Conservation (phyloP, 2,113 vertebrate genomes). For the Cynoglossus semilaevis region DNA sequence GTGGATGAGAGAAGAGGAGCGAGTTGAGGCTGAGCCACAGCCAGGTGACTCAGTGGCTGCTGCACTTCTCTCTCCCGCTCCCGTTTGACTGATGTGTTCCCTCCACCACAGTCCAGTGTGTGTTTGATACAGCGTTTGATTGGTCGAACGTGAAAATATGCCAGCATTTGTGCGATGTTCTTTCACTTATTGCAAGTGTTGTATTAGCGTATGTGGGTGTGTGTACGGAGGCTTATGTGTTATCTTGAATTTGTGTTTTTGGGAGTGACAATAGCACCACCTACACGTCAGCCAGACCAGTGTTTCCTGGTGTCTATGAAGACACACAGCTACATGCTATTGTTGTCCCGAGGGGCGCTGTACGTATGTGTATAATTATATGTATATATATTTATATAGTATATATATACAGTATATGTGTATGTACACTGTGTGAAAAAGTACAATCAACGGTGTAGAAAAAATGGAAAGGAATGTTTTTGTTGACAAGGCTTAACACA, state of each 20-base stretch:
- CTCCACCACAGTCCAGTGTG: conserved; percentile 11
- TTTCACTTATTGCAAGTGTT: conserved; percentile 65
- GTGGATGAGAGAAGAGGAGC: conserved; percentile 18
- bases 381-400: no score
- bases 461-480: no score
- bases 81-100: background rate
- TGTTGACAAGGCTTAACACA: no score
- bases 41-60: conserved; percentile 34
- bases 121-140: conserved; percentile 57
- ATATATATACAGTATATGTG: no score
- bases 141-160: conserved; percentile 29
- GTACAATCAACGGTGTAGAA: no score
- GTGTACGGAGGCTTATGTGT: conserved; percentile 66
- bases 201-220: conserved; percentile 72
- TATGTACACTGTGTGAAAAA: no score
- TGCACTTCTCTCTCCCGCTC: no score
- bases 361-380: no score
- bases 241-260: conserved; percentile 64
- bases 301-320: conserved; percentile 40
- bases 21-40: conserved; percentile 6
- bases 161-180: conserved; percentile 58
- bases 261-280: conserved; percentile 61
- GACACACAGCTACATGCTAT: conserved; percentile 11
- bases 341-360: background rate
- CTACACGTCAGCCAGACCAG: conserved; percentile 54